A percentile compares a stretch with the other conserved stretches of the same genome.
phyloP scores from a whole-genome alignment of 2,113 vertebrate genomes.

The Sphyrna mokarran region DNA sequence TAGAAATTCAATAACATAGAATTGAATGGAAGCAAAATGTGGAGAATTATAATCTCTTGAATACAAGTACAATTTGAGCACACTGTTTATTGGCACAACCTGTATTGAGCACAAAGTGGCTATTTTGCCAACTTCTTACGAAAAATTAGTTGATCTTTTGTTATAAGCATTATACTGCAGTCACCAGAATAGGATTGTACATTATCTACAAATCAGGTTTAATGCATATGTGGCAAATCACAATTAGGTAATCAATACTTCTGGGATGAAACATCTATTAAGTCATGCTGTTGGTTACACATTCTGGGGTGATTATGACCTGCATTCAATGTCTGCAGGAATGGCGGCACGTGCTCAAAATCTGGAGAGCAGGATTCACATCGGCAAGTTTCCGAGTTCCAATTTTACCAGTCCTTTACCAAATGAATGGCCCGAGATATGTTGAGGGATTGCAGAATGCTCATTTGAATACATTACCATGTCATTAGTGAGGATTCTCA shows the following conservation, averaged over 20 bases:
- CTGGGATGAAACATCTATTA: neutral
- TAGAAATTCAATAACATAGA: neutral
- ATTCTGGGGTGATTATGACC: neutral
- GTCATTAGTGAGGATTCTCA: too few species aligned
- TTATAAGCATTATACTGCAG: neutral
- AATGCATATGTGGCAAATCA: neutral
- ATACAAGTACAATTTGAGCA: neutral
- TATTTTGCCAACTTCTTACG: neutral
- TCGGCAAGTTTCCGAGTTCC: too few species aligned
- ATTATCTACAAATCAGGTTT: neutral
- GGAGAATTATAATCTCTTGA: neutral
- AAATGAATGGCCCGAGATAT: too few species aligned
- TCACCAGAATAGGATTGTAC: neutral
- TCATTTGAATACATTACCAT: too few species aligned
- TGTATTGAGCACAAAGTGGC: neutral
- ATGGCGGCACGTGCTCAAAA: too few species aligned
- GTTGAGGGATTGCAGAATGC: too few species aligned
- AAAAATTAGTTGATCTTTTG: neutral
- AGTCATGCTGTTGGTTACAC: neutral
- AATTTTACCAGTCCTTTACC: too few species aligned
- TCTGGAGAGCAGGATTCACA: too few species aligned
- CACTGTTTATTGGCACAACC: neutral
- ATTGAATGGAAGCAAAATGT: neutral
- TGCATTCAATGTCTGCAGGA: too few species aligned
- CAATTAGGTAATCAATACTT: neutral